Conservation (phyloP, 2,113 vertebrate species). For the Oceanodroma tethys region DNA sequence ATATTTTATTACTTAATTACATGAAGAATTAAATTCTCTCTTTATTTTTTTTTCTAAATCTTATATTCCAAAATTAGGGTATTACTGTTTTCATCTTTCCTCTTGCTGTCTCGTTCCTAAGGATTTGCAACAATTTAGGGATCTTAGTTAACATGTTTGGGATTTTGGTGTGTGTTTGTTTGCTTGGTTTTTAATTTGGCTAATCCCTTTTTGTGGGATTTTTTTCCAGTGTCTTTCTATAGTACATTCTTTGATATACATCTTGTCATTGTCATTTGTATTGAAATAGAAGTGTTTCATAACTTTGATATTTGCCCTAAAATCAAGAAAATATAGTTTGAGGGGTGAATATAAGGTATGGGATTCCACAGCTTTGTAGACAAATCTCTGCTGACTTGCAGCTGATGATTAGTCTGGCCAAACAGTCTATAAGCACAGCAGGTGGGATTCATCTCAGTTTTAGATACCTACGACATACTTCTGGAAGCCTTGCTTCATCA, state of each 20-base stretch:
- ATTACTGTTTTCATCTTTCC: background rate
- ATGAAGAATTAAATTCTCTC: background rate
- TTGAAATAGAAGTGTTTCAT: background rate
- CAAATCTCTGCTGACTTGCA: background rate
- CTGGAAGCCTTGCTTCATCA: background rate
- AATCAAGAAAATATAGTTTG: background rate
- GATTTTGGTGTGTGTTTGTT: background rate
- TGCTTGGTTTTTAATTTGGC: background rate
- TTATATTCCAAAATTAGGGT: background rate
- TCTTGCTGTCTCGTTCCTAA: background rate
- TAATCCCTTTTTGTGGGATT: background rate
- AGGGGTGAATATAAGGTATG: background rate
- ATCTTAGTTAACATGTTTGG: background rate
- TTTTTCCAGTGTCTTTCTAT: background rate
- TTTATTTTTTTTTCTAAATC: background rate
- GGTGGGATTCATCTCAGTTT: background rate
- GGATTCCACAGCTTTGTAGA: background rate
- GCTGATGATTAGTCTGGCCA: background rate
- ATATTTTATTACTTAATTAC: background rate
- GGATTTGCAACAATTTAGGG: background rate
- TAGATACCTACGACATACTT: background rate
- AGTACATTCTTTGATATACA: background rate
- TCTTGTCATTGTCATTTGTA: fast-evolving
- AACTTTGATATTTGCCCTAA: background rate
- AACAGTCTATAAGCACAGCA: background rate